Evolutionary conservation across 2,113 vertebrate genomes (phyloP).

Genomic region (Istiophorus platypterus): DNA sequence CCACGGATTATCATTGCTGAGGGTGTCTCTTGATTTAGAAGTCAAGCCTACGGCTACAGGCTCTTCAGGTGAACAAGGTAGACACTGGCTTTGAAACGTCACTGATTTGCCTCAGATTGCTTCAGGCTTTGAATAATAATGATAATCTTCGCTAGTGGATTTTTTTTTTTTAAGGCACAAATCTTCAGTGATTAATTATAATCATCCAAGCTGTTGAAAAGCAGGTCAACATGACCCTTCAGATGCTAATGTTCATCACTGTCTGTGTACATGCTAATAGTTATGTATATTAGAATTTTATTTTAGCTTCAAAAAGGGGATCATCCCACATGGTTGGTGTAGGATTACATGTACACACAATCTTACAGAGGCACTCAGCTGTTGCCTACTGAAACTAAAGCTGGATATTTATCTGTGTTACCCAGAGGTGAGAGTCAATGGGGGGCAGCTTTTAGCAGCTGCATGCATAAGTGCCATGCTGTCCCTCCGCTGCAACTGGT

Average conservation of each 20-base stretch:
- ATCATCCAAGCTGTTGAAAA: constrained; percentile 57
- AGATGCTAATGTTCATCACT: constrained; percentile 48
- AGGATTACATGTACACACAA: constrained; percentile 11
- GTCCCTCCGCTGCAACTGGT: constrained; percentile 61
- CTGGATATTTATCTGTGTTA: constrained; percentile 76
- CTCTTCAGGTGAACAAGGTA: constrained; percentile 51
- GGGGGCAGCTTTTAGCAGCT: constrained; percentile 82
- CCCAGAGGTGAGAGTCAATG: constrained; percentile 73
- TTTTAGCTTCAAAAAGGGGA: constrained; percentile 39
- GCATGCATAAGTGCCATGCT: constrained; percentile 61
- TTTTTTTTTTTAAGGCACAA: background rate
- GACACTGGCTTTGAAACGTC: constrained; percentile 46
- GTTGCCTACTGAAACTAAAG: constrained; percentile 50
- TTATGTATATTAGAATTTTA: background rate
- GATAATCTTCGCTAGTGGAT: constrained; percentile 17
- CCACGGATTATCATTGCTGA: constrained; percentile 33
- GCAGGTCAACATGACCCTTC: constrained; percentile 52
- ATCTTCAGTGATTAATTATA: constrained; percentile 62
- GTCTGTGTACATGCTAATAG: background rate
- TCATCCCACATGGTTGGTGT: constrained; percentile 5
- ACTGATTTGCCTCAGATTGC: constrained; percentile 50
- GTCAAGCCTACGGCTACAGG: constrained; percentile 37
- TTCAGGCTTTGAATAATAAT: constrained; percentile 61
- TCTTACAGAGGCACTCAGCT: constrained; percentile 14
- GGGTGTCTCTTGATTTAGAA: constrained; percentile 46